These are phyloP conservation scores for Sandelia bainsii DNA, from an alignment of 2,797 vertebrate genomes.

Conservation along the genomic window DNA sequence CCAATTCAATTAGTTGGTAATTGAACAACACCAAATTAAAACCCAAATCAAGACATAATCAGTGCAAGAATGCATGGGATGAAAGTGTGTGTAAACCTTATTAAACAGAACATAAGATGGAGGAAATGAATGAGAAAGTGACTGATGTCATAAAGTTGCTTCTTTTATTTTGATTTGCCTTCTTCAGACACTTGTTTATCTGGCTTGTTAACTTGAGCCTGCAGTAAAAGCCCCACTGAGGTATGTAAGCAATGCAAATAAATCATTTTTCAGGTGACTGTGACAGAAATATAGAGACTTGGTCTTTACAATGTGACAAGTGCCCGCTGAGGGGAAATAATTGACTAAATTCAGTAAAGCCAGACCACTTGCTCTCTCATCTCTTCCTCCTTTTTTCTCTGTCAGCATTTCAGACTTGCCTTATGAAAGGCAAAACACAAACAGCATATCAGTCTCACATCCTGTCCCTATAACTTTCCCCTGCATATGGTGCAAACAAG, in stretches of 20 bases:
- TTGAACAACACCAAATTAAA: conserved; percentile 38
- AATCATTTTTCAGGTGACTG: conserved; percentile 35
- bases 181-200: conserved; percentile 52
- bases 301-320: conserved; percentile 39
- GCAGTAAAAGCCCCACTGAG: conserved; percentile 32
- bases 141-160: conserved; percentile 31
- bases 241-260: conserved; percentile 29
- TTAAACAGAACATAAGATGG: conserved; percentile 37
- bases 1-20: conserved; percentile 9
- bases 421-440: conserved; percentile 47
- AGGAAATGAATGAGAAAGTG: conserved; percentile 55
- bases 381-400: conserved; percentile 61
- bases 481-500: conserved; percentile 58
- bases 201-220: conserved; percentile 38
- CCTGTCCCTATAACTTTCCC: conserved; percentile 79
- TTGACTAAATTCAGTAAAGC: conserved; percentile 53
- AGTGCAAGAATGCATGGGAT: not conserved
- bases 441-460: conserved; percentile 54
- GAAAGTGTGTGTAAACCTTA: conserved; percentile 12
- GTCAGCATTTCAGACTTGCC: conserved; percentile 48
- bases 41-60: conserved; percentile 13
- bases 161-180: conserved; percentile 40
- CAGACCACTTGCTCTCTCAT: conserved; percentile 56
- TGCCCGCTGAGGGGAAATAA: conserved; percentile 57
- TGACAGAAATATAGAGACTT: conserved; percentile 33